Evolutionary conservation across 2,888 invertebrate species (phyloP), one percentile per base, ranked within the genome.

Genomic region (Cataglyphis livida): DNA sequence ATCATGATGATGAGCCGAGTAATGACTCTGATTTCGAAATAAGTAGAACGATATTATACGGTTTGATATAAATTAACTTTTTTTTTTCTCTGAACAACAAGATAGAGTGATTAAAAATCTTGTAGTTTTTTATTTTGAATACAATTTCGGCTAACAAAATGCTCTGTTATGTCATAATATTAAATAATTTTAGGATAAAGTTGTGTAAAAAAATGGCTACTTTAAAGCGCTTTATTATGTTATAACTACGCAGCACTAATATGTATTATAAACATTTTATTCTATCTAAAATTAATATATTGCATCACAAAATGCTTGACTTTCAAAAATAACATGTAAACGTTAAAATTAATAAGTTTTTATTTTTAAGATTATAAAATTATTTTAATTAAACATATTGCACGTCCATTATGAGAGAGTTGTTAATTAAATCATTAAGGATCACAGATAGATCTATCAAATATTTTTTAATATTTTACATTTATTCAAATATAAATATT

Each of bases 11-110:
- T 15, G 35, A 25, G 15, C 35, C 71, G 59, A 48, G 76, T 81
- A 76, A 84, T 82, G 18, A 70, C 35, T 35, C 3, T 35, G 51
- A 70, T 54, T 54, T 35, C 18, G 54, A 9, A 70, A 21, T 48
- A 7, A 48, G 48, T 48, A 2, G 48, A 48, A n/a, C n/a, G n/a
- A n/a, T 48, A 48, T 44, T 48, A 48, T 6, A 48, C 12, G 12
- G 48, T n/a, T 48, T n/a, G 48, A 48, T n/a, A n/a, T n/a, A 48
- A 48, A 48, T 48, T n/a, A 48, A 48, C 48, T 48, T 48, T 48
- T 7, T 48, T 48, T 41, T 41, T 41, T 12, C 32, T 41, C 48
- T 48, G 1, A 48, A 44, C 15, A 15, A 15, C 44, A 48, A 18
- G n/a, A 48, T 6, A 48, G 48, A 48, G 48, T n/a, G 6, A 48